Base-by-base conservation (phyloP, 1,140 invertebrate genomes). In the Tachypleus tridentatus region DNA sequence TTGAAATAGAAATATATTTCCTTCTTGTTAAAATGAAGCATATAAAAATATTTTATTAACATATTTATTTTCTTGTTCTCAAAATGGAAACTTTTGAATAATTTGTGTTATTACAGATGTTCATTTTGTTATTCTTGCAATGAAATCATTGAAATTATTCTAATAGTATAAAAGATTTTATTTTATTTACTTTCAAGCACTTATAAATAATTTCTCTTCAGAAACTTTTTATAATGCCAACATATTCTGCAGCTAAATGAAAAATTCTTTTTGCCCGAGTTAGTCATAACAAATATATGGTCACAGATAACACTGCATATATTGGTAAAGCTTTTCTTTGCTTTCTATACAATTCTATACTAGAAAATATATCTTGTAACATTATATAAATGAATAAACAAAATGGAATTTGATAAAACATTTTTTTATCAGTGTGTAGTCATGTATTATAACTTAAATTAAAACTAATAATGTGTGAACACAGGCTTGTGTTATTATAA, bases 211-310 rank as follows among this genome's bases (percentile, higher is more conserved):
- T 29, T 57, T 62, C 64, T 60, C 72, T 72, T 61, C 72, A 80
- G 81, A 79, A 77, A 75, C 70, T 82, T 57, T 82, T 82, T 72
- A 71, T 69, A 50, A 79, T 82, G 9, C 77, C 76, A 56, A 10
- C 91, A 0, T 86, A 83, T 60, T 77, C 76, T 54, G 76, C 82
- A 3, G 82, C 85, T 47, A 89, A 97, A 74, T 76, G 79, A 57
- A 85, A 87, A 76, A 94, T 99, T 70, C 93, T 93, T 5, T 97
- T 79, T 79, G 83, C 84, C 0, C 79, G 95, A 65, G 95, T 99
- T 0, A 98, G 97, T 77, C 96, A 99, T 77, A 97, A 97, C 76
- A 99, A 99, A 76, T 98, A 97, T 75, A 97, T 99, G 95, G 94
- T 99, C 3, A 98, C 96, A 0, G 96, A 99, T 72, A 82, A 85